Base-by-base conservation (phyloP, 2,888 invertebrate species). In the Acronicta psi region DNA sequence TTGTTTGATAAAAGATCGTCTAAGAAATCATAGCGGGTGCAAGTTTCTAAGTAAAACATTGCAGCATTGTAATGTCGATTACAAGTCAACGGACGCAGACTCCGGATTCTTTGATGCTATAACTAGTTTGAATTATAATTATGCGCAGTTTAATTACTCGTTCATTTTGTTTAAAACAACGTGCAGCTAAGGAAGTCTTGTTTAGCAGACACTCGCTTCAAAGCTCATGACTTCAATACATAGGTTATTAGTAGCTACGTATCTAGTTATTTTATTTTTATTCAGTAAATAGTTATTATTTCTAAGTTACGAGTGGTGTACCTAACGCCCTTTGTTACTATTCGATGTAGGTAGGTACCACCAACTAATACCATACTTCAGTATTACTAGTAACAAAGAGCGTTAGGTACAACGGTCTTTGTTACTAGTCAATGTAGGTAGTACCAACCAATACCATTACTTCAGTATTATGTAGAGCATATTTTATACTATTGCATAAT, bases 41-140 rank as follows among this genome's bases (percentile, higher is more conserved):
- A 23, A 9, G 43, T 44, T 31, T 36, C 20, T 36, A 41, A 20
- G 54, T 25, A 23, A 34, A 20, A 40, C 40, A 25, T 44, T 59
- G 37, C 49, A 41, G 46, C 37, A 69, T 54, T 68, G 59, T 65
- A 42, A 51, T 68, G 66, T 70, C 66, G 34, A 36, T 34, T 8
- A 13, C 20, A 52, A 55, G 59, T 59, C 65, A 55, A 44, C 49
- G 50, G 42, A 41, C 51, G 50, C 42, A 43, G 17, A 23, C 43
- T 43, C 20, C 11, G 25, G 25, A 41, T 45, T 52, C 51, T 67
- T 75, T 66, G 56, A 66, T 53, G 55, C 57, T 56, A 42, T 56
- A 59, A 55, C 57, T 56, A 52, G 57, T 65, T 61, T 50, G 50
- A 43, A 51, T 45, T 69, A 53, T 55, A 68, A n/a, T 69, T 73